Evolutionary conservation across 1,140 invertebrate species (phyloP), one percentile per base, ranked within the genome.

Genomic region (Ridgeia piscesae): DNA sequence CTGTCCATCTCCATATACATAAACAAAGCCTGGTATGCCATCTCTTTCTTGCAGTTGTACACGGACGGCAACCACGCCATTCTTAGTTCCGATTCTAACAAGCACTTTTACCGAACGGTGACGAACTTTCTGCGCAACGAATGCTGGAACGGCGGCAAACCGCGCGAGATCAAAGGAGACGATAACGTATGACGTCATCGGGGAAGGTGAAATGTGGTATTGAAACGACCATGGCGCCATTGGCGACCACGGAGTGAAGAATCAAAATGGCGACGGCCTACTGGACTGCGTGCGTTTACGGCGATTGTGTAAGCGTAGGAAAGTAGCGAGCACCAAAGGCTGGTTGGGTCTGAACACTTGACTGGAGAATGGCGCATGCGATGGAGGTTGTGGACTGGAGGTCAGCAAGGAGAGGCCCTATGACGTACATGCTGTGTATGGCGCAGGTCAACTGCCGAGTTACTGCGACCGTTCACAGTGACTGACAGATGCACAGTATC

Each of bases 61-160:
- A 77, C 58, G 58, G 58, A 77, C 58, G 27, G 58, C 6, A 77
- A 8, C 27, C 58, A 77, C 27, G 58, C 14, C 17, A 21, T 77
- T 14, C 17, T 21, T 21, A 77, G 58, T 77, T 77, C 58, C 11
- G 27, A 21, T 77, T 94, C 98, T 0, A 97, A 97, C 94, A 96
- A 97, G 21, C 98, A 99, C 96, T 95, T 99, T 0, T 99, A 98
- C 96, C 96, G 97, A 92, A 98, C 98, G 1, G 98, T 99, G 97
- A 98, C 97, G n/a, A 97, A 97, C 92, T 99, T 99, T 96, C 97
- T 99, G 9, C 89, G 92, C 33, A 94, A 95, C n/a, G 92, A 91
- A 21, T 93, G 92, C 90, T 93, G 92, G 92, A 35, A 91, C 1
- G 92, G 91, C 48, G 92, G 91, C 48, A 91, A 92, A 42, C 92